Evolutionary conservation across 2,888 invertebrate species (phyloP).

Genomic region (Arge pagana): DNA sequence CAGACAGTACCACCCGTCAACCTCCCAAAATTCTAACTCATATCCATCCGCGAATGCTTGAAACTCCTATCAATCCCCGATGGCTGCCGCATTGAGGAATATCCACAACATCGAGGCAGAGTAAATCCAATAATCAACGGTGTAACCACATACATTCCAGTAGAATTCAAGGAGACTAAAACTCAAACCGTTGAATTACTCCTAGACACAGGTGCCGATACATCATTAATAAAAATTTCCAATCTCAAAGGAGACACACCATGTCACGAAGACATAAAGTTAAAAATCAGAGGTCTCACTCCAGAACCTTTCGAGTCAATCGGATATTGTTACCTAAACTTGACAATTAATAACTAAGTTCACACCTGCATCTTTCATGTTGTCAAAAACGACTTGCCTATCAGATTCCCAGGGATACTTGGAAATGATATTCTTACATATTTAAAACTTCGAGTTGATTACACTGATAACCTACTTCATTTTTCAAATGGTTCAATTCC

Average conservation of each 20-base stretch:
- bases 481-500: background rate
- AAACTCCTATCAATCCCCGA: constrained; percentile 10
- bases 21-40: background rate
- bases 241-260: background rate
- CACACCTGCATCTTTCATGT: constrained; percentile 17
- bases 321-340: constrained; percentile 11
- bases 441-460: background rate
- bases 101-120: constrained; percentile 13
- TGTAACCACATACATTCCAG: constrained; percentile 7
- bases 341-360: constrained; percentile 1
- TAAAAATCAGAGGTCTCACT: constrained; percentile 3
- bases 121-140: background rate
- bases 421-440: constrained; percentile 2
- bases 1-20: background rate
- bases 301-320: constrained; percentile 15
- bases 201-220: constrained; percentile 19
- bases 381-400: constrained; percentile 20
- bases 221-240: background rate
- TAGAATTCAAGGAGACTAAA: constrained; percentile 2
- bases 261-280: background rate
- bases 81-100: constrained; percentile 21
- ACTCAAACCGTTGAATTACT: constrained; percentile 14
- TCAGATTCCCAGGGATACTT: constrained; percentile 21
- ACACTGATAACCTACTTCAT: background rate
- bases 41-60: constrained; percentile 1